phyloP scores from a whole-genome alignment of 2,797 vertebrate species.

The Glyptemys insculpta region DNA sequence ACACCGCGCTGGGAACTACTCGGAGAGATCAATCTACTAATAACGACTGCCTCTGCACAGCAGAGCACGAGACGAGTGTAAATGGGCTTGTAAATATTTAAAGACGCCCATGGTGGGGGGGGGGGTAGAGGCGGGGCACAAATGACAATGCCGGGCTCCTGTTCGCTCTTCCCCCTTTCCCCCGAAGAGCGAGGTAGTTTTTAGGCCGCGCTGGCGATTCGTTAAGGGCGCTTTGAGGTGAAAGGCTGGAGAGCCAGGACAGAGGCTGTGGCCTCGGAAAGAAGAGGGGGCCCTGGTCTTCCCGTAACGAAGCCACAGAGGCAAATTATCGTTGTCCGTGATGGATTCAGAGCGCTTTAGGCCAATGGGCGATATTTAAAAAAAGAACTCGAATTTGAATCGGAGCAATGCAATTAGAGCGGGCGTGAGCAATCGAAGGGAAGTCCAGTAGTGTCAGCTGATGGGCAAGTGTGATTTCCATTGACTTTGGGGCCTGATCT shows the following conservation, averaged over 20 bases:
- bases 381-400: constrained; percentile 56
- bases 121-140: not conserved
- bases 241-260: not conserved
- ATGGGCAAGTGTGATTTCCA: not conserved
- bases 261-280: not conserved
- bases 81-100: constrained; percentile 66
- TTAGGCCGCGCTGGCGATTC: not conserved
- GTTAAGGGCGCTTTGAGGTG: not conserved
- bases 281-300: not conserved
- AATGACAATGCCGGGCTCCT: not conserved
- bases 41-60: not conserved
- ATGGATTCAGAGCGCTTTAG: constrained; percentile 75
- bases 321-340: constrained; percentile 75
- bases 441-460: not conserved
- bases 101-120: not conserved
- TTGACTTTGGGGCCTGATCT: accelerated
- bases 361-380: constrained; percentile 75
- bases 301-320: not conserved
- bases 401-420: not conserved
- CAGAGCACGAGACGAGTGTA: not conserved
- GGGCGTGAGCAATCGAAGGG: not conserved
- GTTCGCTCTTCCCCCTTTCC: not conserved
- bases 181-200: not conserved
- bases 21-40: not conserved
- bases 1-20: not conserved